Conservation (phyloP, 2,113 vertebrate species). For the Bolborhynchus lineola region DNA sequence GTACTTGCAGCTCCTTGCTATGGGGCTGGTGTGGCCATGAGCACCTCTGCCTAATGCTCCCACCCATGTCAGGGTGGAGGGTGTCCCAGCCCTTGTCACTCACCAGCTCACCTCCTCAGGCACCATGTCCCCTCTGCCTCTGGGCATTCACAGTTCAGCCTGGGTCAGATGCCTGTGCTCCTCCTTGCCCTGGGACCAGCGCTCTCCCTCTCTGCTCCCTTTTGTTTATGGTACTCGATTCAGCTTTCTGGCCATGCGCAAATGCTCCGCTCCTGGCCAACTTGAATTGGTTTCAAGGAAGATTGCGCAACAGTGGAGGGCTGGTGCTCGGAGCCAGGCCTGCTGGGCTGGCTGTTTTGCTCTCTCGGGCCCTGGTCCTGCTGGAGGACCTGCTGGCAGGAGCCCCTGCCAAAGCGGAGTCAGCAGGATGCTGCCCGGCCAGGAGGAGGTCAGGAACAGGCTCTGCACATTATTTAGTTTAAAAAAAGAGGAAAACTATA, state of each 20-base stretch:
- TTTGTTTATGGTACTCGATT: slow-evolving; percentile 62
- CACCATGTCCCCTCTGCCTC: not conserved
- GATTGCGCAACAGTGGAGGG: slow-evolving; percentile 62
- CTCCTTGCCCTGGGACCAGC: not conserved
- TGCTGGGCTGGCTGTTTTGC: slow-evolving; percentile 53
- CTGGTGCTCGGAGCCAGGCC: slow-evolving; percentile 49
- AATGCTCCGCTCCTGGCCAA: slow-evolving; percentile 42
- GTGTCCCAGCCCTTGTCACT: not conserved
- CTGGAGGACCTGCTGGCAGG: slow-evolving; percentile 37
- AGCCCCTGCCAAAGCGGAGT: not conserved
- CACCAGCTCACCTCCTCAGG: rapidly evolving
- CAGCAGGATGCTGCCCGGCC: slow-evolving; percentile 49
- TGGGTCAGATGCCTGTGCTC: slow-evolving; percentile 1
- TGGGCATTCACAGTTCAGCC: not conserved
- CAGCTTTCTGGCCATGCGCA: slow-evolving; percentile 43
- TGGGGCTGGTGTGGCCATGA: not conserved
- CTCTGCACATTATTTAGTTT: not conserved
- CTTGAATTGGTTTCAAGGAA: slow-evolving; percentile 42
- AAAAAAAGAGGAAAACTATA: not conserved
- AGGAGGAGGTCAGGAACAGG: slow-evolving; percentile 41
- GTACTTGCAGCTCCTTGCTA: not conserved
- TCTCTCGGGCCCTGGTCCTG: slow-evolving; percentile 21
- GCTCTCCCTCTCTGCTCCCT: slow-evolving; percentile 49
- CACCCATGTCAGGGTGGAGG: not conserved
- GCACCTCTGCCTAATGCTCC: not conserved